Conservation (phyloP, 2,797 vertebrate genomes). For the Chelonia mydas region DNA sequence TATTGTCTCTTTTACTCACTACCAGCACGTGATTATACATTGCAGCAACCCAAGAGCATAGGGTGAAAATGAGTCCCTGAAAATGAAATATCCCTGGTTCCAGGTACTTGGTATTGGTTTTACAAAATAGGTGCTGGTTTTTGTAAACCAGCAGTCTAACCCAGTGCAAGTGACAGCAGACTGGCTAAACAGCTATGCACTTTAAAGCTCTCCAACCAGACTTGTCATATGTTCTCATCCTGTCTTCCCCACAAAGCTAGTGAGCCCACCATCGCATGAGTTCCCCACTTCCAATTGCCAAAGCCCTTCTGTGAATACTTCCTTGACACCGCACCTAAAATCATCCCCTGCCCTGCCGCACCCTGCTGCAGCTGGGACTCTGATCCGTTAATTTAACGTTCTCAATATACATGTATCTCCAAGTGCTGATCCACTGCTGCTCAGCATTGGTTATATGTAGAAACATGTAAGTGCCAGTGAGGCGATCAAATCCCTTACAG, state of each 20-base stretch:
- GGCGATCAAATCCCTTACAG: neutral
- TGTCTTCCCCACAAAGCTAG: neutral
- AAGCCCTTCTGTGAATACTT: neutral
- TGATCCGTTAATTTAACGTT: neutral
- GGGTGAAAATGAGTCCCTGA: neutral
- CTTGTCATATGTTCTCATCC: neutral
- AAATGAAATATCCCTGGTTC: neutral
- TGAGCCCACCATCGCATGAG: neutral
- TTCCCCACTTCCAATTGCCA: neutral
- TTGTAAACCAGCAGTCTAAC: neutral
- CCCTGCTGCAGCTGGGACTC: rapidly evolving
- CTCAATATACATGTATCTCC: neutral
- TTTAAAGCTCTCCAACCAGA: neutral
- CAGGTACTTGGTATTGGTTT: neutral
- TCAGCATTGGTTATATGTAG: neutral
- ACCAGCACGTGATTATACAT: neutral
- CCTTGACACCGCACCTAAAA: rapidly evolving
- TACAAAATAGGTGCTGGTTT: neutral
- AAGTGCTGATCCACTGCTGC: neutral
- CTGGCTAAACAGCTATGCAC: neutral
- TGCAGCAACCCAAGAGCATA: neutral
- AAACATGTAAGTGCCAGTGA: neutral
- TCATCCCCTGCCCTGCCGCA: neutral
- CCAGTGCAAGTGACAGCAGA: neutral
- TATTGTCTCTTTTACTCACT: neutral